Conservation (phyloP, 92 coral and sea anemone genomes). For the Paramuricea clavata region DNA sequence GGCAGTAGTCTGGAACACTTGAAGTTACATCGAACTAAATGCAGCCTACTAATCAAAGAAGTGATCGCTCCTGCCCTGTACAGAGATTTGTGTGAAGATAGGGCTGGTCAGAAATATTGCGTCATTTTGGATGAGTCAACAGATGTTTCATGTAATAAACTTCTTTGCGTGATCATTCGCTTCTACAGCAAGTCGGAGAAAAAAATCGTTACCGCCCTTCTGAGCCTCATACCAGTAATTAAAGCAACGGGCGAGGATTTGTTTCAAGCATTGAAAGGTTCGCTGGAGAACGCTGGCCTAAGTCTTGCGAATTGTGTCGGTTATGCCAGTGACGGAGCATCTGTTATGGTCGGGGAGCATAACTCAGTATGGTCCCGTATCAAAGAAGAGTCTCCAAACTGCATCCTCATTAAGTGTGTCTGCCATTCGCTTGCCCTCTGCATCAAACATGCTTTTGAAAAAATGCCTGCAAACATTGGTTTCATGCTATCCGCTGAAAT, state of each 20-base stretch:
- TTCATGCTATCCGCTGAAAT: conserved; percentile 5
- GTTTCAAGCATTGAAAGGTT: background rate
- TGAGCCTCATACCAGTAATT: background rate
- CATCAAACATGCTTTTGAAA: conserved; percentile 23
- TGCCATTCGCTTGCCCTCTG: conserved; percentile 35
- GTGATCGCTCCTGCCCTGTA: background rate
- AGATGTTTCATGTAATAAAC: background rate
- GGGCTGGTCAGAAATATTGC: conserved; percentile 11
- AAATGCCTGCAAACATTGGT: background rate
- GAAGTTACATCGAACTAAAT: conserved; percentile 31
- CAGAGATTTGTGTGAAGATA: background rate
- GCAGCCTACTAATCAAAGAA: background rate
- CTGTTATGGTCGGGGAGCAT: conserved; percentile 20
- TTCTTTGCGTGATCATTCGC: background rate
- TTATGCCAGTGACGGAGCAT: background rate
- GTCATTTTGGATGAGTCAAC: too few relatives aligned
- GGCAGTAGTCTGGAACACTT: conserved; percentile 30
- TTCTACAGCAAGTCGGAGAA: background rate
- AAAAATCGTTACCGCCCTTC: background rate
- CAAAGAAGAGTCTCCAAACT: background rate
- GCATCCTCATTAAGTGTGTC: conserved; percentile 31
- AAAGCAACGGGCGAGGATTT: background rate
- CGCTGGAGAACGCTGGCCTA: background rate
- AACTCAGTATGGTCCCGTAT: conserved; percentile 29
- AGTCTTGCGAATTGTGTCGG: background rate